A percentile compares a stretch with the other conserved stretches of the same genome.
Conservation (phyloP, 1,140 invertebrate genomes). For the Drosophila dunni region DNA sequence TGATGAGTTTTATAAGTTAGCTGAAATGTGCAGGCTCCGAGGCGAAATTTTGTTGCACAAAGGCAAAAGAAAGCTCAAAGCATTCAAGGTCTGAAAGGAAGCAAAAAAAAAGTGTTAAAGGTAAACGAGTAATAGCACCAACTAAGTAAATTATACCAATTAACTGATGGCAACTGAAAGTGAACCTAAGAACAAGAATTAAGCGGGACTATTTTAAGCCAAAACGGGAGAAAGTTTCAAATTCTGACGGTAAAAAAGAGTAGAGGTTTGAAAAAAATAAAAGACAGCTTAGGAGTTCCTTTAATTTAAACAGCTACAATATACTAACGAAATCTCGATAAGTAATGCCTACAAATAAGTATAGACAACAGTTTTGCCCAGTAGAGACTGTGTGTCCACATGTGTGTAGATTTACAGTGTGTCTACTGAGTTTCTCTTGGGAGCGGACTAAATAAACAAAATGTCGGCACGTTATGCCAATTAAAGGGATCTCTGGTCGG, state of each 20-base stretch:
- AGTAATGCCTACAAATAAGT: too few relatives aligned
- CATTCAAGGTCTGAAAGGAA: too few relatives aligned
- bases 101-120: background rate
- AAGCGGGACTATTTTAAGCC: background rate
- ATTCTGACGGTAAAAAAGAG: too few relatives aligned
- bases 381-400: too few relatives aligned
- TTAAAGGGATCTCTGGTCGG: slow-evolving; percentile 33
- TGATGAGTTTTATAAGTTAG: slow-evolving; percentile 60
- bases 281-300: too few relatives aligned
- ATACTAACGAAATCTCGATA: too few relatives aligned
- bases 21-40: slow-evolving; percentile 18
- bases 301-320: too few relatives aligned
- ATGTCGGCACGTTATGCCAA: slow-evolving; percentile 45
- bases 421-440: background rate
- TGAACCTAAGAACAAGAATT: slow-evolving; percentile 6
- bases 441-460: slow-evolving; percentile 42
- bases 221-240: background rate
- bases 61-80: background rate
- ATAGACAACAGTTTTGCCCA: too few relatives aligned
- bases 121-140: background rate
- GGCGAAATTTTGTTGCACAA: slow-evolving; percentile 7
- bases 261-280: too few relatives aligned
- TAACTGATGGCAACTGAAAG: slow-evolving; percentile 11
- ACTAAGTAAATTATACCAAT: slow-evolving; percentile 22
- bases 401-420: slow-evolving; percentile 5